Conservation (phyloP, 1,140 invertebrate species). For the Berghia stephanieae region DNA sequence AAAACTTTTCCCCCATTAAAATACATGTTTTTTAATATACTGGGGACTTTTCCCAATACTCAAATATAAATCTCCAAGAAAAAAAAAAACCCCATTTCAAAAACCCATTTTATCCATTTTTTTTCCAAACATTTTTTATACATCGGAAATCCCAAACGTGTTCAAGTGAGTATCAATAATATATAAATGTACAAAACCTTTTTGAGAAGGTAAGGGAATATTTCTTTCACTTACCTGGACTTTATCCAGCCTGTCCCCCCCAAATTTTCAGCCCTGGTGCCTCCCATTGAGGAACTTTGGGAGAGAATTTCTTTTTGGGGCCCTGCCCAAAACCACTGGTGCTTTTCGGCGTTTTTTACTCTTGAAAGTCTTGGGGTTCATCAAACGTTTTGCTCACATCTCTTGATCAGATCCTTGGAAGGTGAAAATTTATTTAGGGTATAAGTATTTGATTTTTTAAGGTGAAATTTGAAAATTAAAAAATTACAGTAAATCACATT, state of each 20-base stretch:
- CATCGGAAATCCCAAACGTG: no score
- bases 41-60: no score
- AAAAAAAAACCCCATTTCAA: no score
- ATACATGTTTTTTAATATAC: no score
- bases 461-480: no score
- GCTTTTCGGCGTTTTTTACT: constrained; percentile 87
- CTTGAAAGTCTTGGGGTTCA: constrained; percentile 84
- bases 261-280: constrained; percentile 55
- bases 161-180: neutral
- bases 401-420: constrained; percentile 83
- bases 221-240: constrained; percentile 51
- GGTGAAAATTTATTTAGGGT: no score
- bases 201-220: neutral
- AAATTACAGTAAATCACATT: no score
- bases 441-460: no score
- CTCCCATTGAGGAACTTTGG: constrained; percentile 53
- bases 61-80: no score
- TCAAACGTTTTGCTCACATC: constrained; percentile 88
- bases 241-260: constrained; percentile 59
- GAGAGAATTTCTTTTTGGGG: constrained; percentile 78
- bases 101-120: no score
- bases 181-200: neutral
- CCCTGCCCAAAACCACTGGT: constrained; percentile 81
- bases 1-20: no score
- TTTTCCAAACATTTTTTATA: no score